Evolutionary conservation across 2,113 vertebrate genomes (phyloP).

Genomic region (Plectropomus leopardus): DNA sequence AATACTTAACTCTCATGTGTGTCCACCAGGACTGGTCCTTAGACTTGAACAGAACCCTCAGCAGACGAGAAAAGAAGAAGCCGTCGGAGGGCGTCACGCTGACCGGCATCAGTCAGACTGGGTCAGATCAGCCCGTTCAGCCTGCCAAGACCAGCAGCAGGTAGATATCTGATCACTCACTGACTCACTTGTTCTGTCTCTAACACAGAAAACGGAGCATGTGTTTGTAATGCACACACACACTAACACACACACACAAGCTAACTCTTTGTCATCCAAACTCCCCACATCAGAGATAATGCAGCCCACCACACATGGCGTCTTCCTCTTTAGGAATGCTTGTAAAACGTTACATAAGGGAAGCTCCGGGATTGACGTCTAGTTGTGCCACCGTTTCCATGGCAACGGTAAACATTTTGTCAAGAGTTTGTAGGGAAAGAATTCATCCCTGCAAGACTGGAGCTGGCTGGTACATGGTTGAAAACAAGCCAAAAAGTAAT

Average conservation of each 20-base stretch:
- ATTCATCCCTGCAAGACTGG: conserved; percentile 21
- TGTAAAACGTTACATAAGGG: conserved; percentile 33
- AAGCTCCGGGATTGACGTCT: conserved; percentile 36
- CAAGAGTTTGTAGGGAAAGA: conserved; percentile 53
- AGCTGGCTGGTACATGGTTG: conserved; percentile 47
- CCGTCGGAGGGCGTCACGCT: conserved; percentile 92
- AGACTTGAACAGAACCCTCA: conserved; percentile 95
- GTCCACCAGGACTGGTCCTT: conserved; percentile 92
- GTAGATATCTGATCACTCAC: conserved; percentile 59
- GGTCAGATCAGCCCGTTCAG: conserved; percentile 86
- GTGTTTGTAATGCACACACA: background rate
- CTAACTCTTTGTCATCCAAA: background rate
- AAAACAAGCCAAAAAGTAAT: conserved; percentile 50
- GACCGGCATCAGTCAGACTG: conserved; percentile 92
- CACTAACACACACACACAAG: background rate
- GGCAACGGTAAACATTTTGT: conserved; percentile 63
- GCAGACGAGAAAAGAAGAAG: conserved; percentile 94
- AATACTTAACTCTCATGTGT: conserved; percentile 12
- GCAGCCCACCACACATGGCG: background rate
- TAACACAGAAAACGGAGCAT: conserved; percentile 5
- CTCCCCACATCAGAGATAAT: conserved; percentile 23
- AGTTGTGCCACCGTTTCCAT: conserved; percentile 6
- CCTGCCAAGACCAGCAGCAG: conserved; percentile 89
- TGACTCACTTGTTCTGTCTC: conserved; percentile 5
- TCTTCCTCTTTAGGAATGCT: conserved; percentile 42